Evolutionary conservation across 2,888 invertebrate species (phyloP), one percentile per base, ranked within the genome.

Genomic region (Saturnia pavonia): DNA sequence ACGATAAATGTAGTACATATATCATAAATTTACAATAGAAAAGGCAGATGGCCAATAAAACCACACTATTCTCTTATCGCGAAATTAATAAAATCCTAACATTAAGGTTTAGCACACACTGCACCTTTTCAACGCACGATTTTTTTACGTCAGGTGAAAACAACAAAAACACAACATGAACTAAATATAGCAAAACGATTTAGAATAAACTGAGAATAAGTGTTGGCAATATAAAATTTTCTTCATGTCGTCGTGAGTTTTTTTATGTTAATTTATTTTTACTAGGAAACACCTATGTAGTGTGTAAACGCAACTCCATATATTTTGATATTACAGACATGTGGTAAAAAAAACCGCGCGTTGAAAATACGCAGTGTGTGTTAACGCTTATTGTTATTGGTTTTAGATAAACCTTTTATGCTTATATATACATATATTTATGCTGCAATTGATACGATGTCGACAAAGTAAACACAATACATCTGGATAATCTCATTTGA

Each of bases 61-160:
- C 40, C 40, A 65, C n/a, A 65, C 40, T 19, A n/a, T 40, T 40
- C 43, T 22, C 34, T 68, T 68, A 68, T 68, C 68, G 22, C 40
- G 22, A 27, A 68, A 68, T 68, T 48, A 68, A 57, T 57, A 54
- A 34, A 68, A 68, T 22, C 9, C 40, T 27, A 12, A 48, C 40
- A 57, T 12, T 68, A 54, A 60, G 25, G 57, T 27, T 4, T 14
- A 25, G 11, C 11, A 27, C 57, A 60, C 57, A 60, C 57, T 14
- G 27, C 27, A 27, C 25, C 8, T 60, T 27, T 60, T 60, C 27
- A 27, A 11, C 57, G 14, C 57, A 12, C 57, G 57, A 22, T 54
- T 54, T 22, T 54, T 22, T 54, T n/a, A 6, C n/a, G 7, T 8
- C 16, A 12, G 25, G 25, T 57, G 12, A 25, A 1, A 57, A 25